Evolutionary conservation across 2,113 vertebrate genomes (phyloP), one percentile per base, ranked within the genome.

Genomic region (Nipponia nippon): DNA sequence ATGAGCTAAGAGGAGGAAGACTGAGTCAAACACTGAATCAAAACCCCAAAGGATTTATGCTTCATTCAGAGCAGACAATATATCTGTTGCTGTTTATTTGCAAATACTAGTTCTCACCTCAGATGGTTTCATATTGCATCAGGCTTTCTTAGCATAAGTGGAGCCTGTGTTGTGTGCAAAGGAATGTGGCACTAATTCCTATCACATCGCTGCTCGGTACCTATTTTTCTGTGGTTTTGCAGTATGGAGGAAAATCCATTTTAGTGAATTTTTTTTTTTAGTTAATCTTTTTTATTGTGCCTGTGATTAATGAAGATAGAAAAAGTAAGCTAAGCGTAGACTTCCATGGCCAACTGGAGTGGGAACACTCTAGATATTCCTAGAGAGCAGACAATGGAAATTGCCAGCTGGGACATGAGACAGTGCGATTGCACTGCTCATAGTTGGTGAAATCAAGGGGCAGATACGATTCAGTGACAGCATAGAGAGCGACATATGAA

Each of bases 391-490:
- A 42, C 8, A 32, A 21, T 0, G 0, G 44, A 59, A 78, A 27
- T 40, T 70, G 19, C 47, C n/a, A 44, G 21, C 32, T 55, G 42
- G 13, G 27, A 47, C 50, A 27, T 2, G 3, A 50, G 34, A 40
- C 16, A 22, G 13, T 66, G 4, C 50, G n/a, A 53, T 47, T 73
- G 34, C 12, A 8, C 13, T 86, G 19, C 40, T 77, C 46, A 16
- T 65, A 66, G 63, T 2, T 58, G 25, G 7, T 53, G 19, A 72
- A 11, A 50, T 65, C 55, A 69, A 73, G 42, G 29, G 32, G 11
- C 22, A 83, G 9, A n/a, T 47, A 59, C 0, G 0, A 55, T 53
- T 63, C 0, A 0, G 14, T 78, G 71, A 17, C 0, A 8, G 44
- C 17, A 62, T 5, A 53, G 16, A 42, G 7, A 55, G 38, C 2